Evolutionary conservation across 1,140 invertebrate genomes (phyloP).

Genomic region (Neodiprion pinetum): DNA sequence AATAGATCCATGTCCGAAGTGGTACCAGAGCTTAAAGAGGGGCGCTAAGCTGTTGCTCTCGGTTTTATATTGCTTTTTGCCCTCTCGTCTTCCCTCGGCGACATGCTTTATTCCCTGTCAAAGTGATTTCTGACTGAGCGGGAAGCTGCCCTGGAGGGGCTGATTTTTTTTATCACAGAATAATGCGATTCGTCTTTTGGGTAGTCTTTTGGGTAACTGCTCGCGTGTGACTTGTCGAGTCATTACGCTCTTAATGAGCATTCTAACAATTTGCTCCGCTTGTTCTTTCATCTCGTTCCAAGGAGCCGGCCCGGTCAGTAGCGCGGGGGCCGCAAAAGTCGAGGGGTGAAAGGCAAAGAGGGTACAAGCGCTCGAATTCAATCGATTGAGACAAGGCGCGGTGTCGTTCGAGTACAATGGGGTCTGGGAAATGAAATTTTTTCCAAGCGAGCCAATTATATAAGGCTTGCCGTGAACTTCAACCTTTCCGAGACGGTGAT

Average conservation of each 20-base stretch:
- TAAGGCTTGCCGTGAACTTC: background rate
- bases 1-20: background rate
- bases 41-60: background rate
- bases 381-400: slow-evolving; percentile 1
- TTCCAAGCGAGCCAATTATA: background rate
- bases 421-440: slow-evolving; percentile 5
- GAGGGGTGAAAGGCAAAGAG: background rate
- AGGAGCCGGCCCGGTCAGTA: no score
- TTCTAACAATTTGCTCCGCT: no score
- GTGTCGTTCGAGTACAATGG: slow-evolving; percentile 5
- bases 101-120: no score
- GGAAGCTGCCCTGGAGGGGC: background rate
- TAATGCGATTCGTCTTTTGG: no score
- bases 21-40: background rate
- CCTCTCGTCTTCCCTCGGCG: no score
- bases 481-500: background rate
- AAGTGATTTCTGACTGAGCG: no score
- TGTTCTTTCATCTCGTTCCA: no score
- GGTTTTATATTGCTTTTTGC: background rate
- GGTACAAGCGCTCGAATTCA: background rate
- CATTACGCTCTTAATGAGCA: no score
- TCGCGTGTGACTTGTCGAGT: no score
- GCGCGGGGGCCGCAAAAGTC: no score
- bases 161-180: background rate
- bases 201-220: no score